Percentiles rank a stretch among this genome's conserved stretches.
Evolutionary conservation across 2,888 invertebrate species (phyloP).

Genomic region (Himalopsyche tibetana): DNA sequence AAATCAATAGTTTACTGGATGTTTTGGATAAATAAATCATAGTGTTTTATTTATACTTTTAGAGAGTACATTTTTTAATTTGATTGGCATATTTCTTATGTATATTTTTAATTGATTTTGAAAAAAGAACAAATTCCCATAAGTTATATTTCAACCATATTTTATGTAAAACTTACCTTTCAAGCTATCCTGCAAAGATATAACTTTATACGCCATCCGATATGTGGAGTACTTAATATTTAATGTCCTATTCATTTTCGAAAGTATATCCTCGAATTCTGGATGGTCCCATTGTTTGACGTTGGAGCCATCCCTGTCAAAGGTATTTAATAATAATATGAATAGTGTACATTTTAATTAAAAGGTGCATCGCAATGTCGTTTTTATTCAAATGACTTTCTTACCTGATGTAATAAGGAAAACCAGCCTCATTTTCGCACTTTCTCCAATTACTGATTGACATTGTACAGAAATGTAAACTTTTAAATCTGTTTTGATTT

Average conservation of each 20-base stretch:
- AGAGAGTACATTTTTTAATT: too few relatives aligned
- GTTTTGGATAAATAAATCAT: conserved; percentile 53
- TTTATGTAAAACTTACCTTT: conserved; percentile 75
- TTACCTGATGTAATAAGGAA: conserved; percentile 79
- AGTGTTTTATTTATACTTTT: too few relatives aligned
- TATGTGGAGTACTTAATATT: conserved; percentile 86
- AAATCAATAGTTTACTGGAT: conserved; percentile 13
- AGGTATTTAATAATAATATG: too few relatives aligned
- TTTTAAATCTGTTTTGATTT: not conserved
- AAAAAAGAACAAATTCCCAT: too few relatives aligned
- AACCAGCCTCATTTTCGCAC: conserved; percentile 79
- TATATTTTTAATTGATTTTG: too few relatives aligned
- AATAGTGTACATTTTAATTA: not conserved
- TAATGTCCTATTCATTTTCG: conserved; percentile 80
- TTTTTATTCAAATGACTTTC: conserved; percentile 63
- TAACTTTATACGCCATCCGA: conserved; percentile 84
- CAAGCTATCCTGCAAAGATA: conserved; percentile 79
- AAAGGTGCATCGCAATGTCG: not conserved
- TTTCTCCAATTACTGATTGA: conserved; percentile 75
- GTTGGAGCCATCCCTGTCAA: conserved; percentile 74
- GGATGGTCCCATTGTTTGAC: conserved; percentile 79
- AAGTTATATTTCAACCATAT: not conserved
- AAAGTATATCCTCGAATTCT: conserved; percentile 77
- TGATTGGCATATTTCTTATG: not conserved
- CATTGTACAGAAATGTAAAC: conserved; percentile 68